phyloP scores from a whole-genome alignment of 2,888 invertebrate species.

The Noctua janthina region DNA sequence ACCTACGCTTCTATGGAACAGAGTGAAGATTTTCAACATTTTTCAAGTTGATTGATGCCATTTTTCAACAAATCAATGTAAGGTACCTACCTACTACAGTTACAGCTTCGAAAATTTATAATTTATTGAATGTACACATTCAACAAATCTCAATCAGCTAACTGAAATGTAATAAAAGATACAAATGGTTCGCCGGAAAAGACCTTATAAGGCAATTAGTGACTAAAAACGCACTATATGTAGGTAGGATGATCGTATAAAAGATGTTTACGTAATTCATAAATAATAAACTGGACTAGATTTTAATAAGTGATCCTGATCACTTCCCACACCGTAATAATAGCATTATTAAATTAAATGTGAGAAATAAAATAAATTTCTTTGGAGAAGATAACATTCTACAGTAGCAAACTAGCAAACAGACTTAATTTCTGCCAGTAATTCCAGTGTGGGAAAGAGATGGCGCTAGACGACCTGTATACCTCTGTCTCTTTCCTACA shows the following conservation, averaged over 20 bases:
- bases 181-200: slow-evolving; percentile 17
- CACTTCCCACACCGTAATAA: slow-evolving; percentile 11
- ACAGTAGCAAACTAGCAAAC: background rate
- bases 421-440: background rate
- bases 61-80: background rate
- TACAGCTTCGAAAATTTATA: background rate
- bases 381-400: background rate
- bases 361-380: background rate
- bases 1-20: background rate
- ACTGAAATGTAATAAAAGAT: background rate
- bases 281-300: slow-evolving; percentile 17
- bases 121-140: background rate
- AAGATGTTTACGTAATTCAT: slow-evolving; percentile 17
- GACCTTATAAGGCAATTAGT: slow-evolving; percentile 38
- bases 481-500: too few species aligned
- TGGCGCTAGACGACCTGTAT: too few species aligned
- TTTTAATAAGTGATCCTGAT: background rate
- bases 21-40: background rate
- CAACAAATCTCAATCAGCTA: background rate
- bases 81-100: background rate
- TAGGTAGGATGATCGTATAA: slow-evolving; percentile 31
- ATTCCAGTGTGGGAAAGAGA: too few species aligned
- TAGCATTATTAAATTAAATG: background rate
- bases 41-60: background rate
- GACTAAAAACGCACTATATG: slow-evolving; percentile 7